Base-by-base conservation (phyloP, 2,113 vertebrate genomes). In the Alligator mississippiensis region DNA sequence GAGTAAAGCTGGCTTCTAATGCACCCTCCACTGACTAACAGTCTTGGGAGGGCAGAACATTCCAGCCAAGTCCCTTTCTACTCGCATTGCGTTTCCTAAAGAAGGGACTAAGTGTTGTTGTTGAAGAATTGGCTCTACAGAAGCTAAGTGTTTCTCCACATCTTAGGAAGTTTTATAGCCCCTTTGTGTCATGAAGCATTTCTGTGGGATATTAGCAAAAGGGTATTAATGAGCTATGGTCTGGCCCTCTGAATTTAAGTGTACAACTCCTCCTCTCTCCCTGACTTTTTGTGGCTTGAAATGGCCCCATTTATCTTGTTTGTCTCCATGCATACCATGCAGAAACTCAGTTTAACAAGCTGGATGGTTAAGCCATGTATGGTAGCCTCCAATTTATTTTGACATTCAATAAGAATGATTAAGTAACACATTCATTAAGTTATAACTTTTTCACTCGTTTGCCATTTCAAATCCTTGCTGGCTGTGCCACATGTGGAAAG, bases 351-450 rank as follows among this genome's bases (percentile, higher is more conserved):
- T 93, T 96, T 95, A 94, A 96, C 94, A 95, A 94, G 92, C 47
- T 86, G 61, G 16, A 79, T n/a, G 10, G 61, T 11, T 88, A 96
- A 96, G 85, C 93, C 2, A 6, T 87, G 89, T 80, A 60, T 70
- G 86, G 85, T 89, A 95, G 92, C 84, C 93, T 91, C 92, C 93
- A 96, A 96, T 91, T 97, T 93, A 95, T 94, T 93, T 85, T 97
- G 97, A 96, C 85, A 88, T 97, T 97, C 94, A 84, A 90, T 91
- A 84, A 96, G 92, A 94, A 90, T 96, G 90, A 94, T 95, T 97
- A 93, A 78, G 63, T 95, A 95, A 91, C 25, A 54, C 78, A 85
- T 94, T 98, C 91, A 74, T 96, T 81, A 93, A 78, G 76, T 91
- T 60, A 84, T 88, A 81, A 80, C 83, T 85, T 97, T 97, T 97